phyloP scores from a whole-genome alignment of 2,797 vertebrate species.

The Nyctibius grandis region DNA sequence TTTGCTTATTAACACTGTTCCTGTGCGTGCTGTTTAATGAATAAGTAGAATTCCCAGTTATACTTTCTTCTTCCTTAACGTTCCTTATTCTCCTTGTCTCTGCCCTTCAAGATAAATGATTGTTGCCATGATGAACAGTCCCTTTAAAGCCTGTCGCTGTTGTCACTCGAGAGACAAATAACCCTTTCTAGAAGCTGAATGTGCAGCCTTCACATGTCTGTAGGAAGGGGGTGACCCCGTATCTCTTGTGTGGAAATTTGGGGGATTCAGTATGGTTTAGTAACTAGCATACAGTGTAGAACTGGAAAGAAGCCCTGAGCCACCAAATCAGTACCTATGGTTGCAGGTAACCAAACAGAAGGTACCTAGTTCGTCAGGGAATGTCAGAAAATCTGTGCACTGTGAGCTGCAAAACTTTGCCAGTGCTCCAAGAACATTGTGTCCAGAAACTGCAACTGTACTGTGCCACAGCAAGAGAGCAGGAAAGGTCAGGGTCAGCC shows the following conservation, averaged over 20 bases:
- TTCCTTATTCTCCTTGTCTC: background rate
- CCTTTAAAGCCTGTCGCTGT: background rate
- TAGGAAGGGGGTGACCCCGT: background rate
- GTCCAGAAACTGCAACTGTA: background rate
- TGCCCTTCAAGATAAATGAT: background rate
- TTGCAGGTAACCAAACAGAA: background rate
- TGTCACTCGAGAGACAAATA: background rate
- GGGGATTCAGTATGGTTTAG: background rate
- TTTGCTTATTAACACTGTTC: background rate
- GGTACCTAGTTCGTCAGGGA: background rate
- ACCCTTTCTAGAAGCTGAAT: background rate
- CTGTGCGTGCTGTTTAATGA: background rate
- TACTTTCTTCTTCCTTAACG: background rate
- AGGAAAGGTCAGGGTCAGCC: background rate
- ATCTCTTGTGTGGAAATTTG: background rate
- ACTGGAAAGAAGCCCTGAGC: background rate
- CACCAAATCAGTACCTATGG: background rate
- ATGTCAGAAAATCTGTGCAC: background rate
- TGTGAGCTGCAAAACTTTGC: background rate
- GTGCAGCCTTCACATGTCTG: background rate
- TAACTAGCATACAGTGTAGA: background rate
- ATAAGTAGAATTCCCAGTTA: background rate
- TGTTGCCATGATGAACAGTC: background rate
- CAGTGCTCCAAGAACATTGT: background rate
- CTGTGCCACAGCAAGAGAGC: background rate